Evolutionary conservation across 2,888 invertebrate species (phyloP).

Genomic region (Darwinula stevensoni): DNA sequence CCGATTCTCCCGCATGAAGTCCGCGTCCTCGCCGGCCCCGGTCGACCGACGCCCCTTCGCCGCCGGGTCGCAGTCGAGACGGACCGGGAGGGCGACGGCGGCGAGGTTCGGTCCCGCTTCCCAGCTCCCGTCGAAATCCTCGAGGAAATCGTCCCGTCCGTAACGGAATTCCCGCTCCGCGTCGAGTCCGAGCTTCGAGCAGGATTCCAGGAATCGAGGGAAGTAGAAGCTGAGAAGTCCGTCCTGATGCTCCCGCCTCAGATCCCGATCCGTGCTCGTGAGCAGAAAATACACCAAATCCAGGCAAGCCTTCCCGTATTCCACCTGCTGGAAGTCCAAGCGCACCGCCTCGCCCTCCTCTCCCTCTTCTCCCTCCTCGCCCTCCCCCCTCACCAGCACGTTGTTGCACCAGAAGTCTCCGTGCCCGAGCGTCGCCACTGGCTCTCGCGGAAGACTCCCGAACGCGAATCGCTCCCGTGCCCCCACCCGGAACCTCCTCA

Average conservation of each 20-base stretch:
- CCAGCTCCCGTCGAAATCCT: too few species aligned
- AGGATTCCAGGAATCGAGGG: slow-evolving; percentile 27
- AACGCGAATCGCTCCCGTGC: too few species aligned
- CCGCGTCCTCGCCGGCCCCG: too few species aligned
- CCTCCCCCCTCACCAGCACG: slow-evolving; percentile 29
- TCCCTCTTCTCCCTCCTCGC: too few species aligned
- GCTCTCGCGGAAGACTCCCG: too few species aligned
- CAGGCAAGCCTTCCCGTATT: slow-evolving; percentile 31
- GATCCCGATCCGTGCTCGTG: slow-evolving; percentile 37
- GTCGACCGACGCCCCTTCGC: too few species aligned
- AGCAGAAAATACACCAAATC: slow-evolving; percentile 35
- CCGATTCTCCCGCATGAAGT: too few species aligned
- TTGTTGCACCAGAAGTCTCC: slow-evolving; percentile 63
- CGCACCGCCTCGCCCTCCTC: slow-evolving; percentile 15
- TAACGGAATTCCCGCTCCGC: slow-evolving; percentile 21
- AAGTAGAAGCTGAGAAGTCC: slow-evolving; percentile 37
- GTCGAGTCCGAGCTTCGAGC: slow-evolving; percentile 29
- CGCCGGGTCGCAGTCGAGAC: too few species aligned
- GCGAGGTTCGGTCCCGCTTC: too few species aligned
- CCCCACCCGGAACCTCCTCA: too few species aligned
- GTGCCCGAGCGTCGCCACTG: slow-evolving; percentile 37
- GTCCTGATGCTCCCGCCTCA: slow-evolving; percentile 27
- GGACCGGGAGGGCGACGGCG: too few species aligned
- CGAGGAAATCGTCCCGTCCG: too few species aligned
- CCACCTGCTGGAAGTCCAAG: slow-evolving; percentile 59